Evolutionary conservation across 2,797 vertebrate genomes (phyloP).

Genomic region (Neomorphus geoffroyi): DNA sequence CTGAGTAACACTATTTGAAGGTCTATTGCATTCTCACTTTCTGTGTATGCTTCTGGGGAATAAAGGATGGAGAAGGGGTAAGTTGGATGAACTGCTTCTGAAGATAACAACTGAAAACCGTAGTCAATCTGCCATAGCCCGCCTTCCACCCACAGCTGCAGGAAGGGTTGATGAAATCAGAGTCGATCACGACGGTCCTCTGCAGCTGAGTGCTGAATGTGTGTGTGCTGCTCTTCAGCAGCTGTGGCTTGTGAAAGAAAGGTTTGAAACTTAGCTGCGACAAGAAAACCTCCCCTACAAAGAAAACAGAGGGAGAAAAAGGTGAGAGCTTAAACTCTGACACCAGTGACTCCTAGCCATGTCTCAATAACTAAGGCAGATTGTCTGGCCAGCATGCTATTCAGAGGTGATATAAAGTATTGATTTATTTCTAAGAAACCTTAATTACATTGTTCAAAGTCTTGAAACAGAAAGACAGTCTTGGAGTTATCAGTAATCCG

Average conservation of each 20-base stretch:
- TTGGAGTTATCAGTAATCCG: not conserved
- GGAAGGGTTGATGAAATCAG: not conserved
- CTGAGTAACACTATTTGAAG: not conserved
- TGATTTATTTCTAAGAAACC: conserved; percentile 54
- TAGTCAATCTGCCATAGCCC: not conserved
- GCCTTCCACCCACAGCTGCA: not conserved
- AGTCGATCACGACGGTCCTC: not conserved
- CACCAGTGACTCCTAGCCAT: not conserved
- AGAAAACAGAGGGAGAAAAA: not conserved
- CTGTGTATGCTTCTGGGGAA: not conserved
- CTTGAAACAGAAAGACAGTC: not conserved
- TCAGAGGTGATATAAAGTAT: conserved; percentile 25
- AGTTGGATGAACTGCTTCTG: not conserved
- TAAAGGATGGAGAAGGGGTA: not conserved
- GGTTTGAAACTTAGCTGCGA: not conserved
- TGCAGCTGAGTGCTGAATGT: not conserved
- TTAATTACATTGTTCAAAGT: conserved; percentile 43
- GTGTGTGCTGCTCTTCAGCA: not conserved
- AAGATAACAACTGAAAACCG: not conserved
- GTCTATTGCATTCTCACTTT: not conserved
- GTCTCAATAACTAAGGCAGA: conserved; percentile 23
- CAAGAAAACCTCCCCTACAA: not conserved
- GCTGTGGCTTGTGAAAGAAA: not conserved
- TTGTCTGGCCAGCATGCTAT: not conserved
- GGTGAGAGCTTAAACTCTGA: conserved; percentile 7